Evolutionary conservation across 2,797 vertebrate species (phyloP), one percentile per base, ranked within the genome.

Genomic region (Lepilemur septentrionalis): DNA sequence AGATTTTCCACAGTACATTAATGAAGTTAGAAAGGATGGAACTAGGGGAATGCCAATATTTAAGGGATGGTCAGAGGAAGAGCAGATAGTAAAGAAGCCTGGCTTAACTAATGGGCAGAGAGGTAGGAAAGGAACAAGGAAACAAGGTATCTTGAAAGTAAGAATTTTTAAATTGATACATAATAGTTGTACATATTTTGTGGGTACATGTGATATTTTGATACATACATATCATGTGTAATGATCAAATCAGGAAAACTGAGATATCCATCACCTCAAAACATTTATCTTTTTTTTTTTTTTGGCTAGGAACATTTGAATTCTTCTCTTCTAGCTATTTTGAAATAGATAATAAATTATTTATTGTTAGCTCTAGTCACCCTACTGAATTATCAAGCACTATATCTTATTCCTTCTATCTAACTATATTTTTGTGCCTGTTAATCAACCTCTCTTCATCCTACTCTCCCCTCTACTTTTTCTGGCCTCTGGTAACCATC

Each of bases 11-110:
- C 32, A 35, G 48, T 41, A 85, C 87, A 87, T 63, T 67, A 48
- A 89, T 93, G 48, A 85, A 84, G 55, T 92, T 73, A 92, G 23
- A 95, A 96, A 94, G 23, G 18, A 32, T 61, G 25, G 78, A 91
- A 93, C 20, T 78, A 86, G 28, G 22, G 38, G 35, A 90, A 89
- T 11, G 79, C 18, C 25, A 11, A n/a, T 76, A 89, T 65, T 65
- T 83, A 86, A 89, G 20, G 13, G 18, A 38, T 65, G 8, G 43
- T 67, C 50, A 95, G 65, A 85, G 23, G 46, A 75, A 79, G 18
- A 35, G 18, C n/a, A 86, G 46, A 48, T 79, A 85, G 15, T 63
- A 92, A 73, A 75, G 55, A 9, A 96, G 32, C 4, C 25, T 59
- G 28, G 18, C 69, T 95, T 48, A 38, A 85, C 88, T 89, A 81